phyloP scores from a whole-genome alignment of 2,888 invertebrate genomes.

The Nezara viridula region DNA sequence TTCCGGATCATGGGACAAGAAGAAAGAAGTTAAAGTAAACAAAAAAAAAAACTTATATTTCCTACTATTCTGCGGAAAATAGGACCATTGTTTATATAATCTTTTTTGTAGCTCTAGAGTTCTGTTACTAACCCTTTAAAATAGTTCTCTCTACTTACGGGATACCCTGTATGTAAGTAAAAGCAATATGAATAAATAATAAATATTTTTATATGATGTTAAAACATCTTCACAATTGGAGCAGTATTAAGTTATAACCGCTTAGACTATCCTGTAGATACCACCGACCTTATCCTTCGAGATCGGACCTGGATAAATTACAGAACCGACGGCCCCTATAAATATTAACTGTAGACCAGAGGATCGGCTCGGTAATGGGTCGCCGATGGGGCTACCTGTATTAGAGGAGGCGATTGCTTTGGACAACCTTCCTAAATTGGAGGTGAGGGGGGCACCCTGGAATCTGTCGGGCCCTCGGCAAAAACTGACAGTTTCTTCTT shows the following conservation, averaged over 20 bases:
- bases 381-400: constrained; percentile 38
- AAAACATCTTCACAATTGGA: no score
- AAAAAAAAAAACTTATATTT: no score
- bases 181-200: no score
- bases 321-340: constrained; percentile 1
- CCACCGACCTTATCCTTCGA: not conserved
- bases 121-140: no score
- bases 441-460: constrained; percentile 27
- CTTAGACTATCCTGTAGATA: not conserved
- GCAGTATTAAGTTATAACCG: not conserved
- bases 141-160: no score
- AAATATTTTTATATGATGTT: no score
- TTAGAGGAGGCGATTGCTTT: constrained; percentile 1
- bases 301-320: not conserved
- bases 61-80: no score
- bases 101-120: no score
- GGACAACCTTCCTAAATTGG: constrained; percentile 44
- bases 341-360: not conserved
- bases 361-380: not conserved
- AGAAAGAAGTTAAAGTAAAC: no score
- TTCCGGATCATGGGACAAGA: no score
- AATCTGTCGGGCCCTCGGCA: constrained; percentile 34
- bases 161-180: no score
- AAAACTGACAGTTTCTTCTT: constrained; percentile 50
- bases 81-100: no score